Evolutionary conservation across 2,888 invertebrate species (phyloP).

Genomic region (Ephialtes manifestator): DNA sequence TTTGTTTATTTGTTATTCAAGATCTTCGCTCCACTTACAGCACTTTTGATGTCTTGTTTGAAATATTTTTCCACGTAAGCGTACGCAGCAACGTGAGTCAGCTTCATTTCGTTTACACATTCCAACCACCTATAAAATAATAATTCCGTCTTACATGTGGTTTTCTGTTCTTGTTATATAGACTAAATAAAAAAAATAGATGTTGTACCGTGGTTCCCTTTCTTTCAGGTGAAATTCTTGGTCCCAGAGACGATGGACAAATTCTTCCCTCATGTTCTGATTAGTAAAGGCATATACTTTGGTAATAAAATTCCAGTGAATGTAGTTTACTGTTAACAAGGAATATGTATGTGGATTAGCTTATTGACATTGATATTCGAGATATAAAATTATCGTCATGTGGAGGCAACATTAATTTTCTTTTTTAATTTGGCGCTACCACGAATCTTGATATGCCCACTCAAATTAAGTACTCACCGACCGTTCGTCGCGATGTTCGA

Average conservation of each 20-base stretch:
- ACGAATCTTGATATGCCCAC: background rate
- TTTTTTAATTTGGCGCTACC: too few relatives aligned
- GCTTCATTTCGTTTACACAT: constrained; percentile 61
- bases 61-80: constrained; percentile 65
- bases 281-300: constrained; percentile 62
- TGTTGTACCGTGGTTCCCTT: constrained; percentile 58
- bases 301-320: constrained; percentile 68
- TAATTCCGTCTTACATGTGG: background rate
- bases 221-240: constrained; percentile 36
- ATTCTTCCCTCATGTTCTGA: constrained; percentile 41
- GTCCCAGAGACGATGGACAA: constrained; percentile 31
- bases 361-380: background rate
- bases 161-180: background rate
- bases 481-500: constrained; percentile 50
- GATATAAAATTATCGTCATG: too few relatives aligned
- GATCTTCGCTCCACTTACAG: constrained; percentile 39
- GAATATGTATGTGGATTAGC: background rate
- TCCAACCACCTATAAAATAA: constrained; percentile 62
- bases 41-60: constrained; percentile 37
- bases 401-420: too few relatives aligned
- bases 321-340: constrained; percentile 60
- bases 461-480: constrained; percentile 41
- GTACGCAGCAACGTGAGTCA: constrained; percentile 57
- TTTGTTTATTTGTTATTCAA: constrained; percentile 8
- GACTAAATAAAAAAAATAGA: constrained; percentile 63